These are phyloP conservation scores for Brachyrhaphis roseni DNA, from an alignment of 2,797 vertebrate species.

Conservation along the genomic window DNA sequence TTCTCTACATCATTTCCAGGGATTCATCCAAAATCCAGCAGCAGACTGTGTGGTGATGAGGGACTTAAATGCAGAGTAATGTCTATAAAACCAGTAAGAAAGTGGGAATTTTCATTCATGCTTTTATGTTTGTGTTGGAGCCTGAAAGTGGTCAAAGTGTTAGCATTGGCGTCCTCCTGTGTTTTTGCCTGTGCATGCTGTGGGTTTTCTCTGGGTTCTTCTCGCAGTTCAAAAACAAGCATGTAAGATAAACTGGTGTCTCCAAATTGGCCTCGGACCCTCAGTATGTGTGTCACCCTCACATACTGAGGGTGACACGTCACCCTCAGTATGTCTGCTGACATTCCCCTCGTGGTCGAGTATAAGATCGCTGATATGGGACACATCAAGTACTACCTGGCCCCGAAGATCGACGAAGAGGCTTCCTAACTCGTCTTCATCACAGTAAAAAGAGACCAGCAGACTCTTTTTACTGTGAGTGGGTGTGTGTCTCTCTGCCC, in stretches of 20 bases:
- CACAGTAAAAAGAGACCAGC: slow-evolving; percentile 17
- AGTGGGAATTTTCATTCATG: background rate
- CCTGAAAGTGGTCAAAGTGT: background rate
- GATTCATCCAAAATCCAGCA: background rate
- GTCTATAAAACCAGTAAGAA: background rate
- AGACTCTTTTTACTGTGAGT: too few species aligned
- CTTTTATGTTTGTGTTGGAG: background rate
- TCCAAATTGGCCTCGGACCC: background rate
- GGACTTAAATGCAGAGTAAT: background rate
- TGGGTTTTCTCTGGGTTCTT: background rate
- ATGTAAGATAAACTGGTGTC: background rate
- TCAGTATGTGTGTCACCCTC: too few species aligned
- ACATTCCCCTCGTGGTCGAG: too few species aligned
- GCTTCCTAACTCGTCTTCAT: slow-evolving; percentile 65
- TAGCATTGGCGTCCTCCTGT: background rate
- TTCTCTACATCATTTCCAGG: background rate
- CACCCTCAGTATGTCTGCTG: too few species aligned
- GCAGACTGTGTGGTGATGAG: background rate
- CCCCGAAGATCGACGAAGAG: slow-evolving; percentile 95
- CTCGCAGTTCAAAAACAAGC: background rate
- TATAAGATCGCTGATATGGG: slow-evolving; percentile 98
- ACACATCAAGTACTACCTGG: slow-evolving; percentile 94
- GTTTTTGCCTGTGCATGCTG: background rate
- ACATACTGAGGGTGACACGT: too few species aligned
- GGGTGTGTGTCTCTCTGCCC: background rate